These are phyloP conservation scores for Eulemur rubriventer DNA, from an alignment of 2,797 vertebrate genomes.

Conservation along the genomic window DNA sequence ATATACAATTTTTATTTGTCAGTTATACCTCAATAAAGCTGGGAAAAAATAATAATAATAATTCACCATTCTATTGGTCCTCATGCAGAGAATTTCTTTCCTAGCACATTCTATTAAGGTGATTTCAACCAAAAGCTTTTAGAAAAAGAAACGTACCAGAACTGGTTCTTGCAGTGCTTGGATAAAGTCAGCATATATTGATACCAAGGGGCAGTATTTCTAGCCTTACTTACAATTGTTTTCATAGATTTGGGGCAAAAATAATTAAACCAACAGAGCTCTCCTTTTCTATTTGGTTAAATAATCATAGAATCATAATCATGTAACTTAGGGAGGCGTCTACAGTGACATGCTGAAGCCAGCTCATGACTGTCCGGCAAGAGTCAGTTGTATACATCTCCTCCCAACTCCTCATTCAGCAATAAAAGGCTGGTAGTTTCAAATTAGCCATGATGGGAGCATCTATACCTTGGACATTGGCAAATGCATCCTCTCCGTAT, in stretches of 20 bases:
- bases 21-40: not conserved
- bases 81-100: constrained; percentile 35
- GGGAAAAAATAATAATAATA: not conserved
- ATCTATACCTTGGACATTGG: not conserved
- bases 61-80: constrained; percentile 11
- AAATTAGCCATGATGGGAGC: not conserved
- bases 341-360: not conserved
- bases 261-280: not conserved
- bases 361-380: not conserved
- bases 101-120: constrained; percentile 63
- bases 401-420: not conserved
- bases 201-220: not conserved
- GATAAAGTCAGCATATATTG: constrained; percentile 39
- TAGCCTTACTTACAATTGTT: not conserved
- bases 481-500: not conserved
- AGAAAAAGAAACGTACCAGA: constrained; percentile 47
- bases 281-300: constrained; percentile 25
- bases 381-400: not conserved
- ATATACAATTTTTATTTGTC: not conserved
- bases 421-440: not conserved
- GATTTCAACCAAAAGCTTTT: constrained; percentile 69
- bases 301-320: not conserved
- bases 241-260: constrained; percentile 10
- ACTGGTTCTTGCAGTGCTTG: constrained; percentile 39
- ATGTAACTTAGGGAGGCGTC: not conserved